Conservation (phyloP, 92 coral and sea anemone genomes). For the Galaxea fascicularis region DNA sequence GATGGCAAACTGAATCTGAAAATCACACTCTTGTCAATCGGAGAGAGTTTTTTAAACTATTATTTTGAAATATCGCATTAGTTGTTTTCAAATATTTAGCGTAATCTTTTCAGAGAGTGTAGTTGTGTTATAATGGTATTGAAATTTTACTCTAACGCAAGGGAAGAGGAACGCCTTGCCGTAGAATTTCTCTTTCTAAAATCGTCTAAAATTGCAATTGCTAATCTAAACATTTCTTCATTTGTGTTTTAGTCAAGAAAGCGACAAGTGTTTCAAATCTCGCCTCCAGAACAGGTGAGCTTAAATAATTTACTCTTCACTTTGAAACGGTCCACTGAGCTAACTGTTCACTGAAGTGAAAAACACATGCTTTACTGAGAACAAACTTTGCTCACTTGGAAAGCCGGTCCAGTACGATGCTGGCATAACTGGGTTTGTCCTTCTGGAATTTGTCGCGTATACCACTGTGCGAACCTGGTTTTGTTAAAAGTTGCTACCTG, state of each 20-base stretch:
- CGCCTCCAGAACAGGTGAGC: slow-evolving; percentile 31
- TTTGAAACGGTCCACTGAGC: not conserved
- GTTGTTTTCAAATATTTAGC: not conserved
- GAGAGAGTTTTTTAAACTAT: too few species aligned
- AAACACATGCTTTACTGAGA: not conserved
- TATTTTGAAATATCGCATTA: not conserved
- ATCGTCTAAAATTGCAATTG: not conserved
- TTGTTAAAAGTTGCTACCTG: slow-evolving; percentile 19
- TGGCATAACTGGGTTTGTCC: not conserved
- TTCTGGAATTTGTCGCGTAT: not conserved
- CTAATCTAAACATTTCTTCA: slow-evolving; percentile 3
- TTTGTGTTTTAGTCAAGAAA: slow-evolving; percentile 32
- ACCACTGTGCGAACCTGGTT: not conserved
- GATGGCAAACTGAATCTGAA: not conserved
- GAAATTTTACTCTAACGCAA: not conserved
- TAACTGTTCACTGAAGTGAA: too few species aligned
- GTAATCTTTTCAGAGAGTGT: not conserved
- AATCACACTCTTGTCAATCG: not conserved
- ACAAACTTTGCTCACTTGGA: not conserved
- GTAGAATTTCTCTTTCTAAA: not conserved
- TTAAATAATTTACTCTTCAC: slow-evolving; percentile 23
- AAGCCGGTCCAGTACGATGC: not conserved
- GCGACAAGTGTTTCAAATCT: slow-evolving; percentile 28
- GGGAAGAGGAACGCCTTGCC: not conserved
- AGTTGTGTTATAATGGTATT: too few species aligned